Percentiles rank a stretch among this genome's conserved stretches.
Conservation (phyloP, 2,888 invertebrate species). For the Andrena praecox region DNA sequence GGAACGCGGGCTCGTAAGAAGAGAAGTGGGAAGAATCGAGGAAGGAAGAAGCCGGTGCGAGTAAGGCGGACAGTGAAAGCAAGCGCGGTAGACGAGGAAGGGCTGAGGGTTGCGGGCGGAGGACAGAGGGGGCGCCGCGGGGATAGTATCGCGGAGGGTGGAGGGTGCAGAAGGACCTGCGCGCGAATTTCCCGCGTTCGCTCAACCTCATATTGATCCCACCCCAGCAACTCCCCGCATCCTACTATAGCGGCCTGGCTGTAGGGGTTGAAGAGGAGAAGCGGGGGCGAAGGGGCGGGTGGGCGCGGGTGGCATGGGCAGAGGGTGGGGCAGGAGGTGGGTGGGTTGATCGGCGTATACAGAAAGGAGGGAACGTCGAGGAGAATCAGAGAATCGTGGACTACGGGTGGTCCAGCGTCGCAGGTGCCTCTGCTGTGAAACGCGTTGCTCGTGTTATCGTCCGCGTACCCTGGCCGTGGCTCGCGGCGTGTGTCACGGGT, state of each 20-base stretch:
- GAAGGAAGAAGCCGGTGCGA: constrained; percentile 10
- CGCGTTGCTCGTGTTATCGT: not conserved
- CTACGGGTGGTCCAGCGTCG: constrained; percentile 68
- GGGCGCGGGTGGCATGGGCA: not conserved
- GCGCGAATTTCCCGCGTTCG: constrained; percentile 85
- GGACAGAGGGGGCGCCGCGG: constrained; percentile 13
- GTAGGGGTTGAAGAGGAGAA: constrained; percentile 32
- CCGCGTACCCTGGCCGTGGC: not conserved
- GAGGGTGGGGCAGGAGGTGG: constrained; percentile 43
- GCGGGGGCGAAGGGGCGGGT: constrained; percentile 33
- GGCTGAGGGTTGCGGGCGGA: constrained; percentile 51
- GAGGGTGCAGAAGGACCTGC: constrained; percentile 81
- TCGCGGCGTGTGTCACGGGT: not conserved
- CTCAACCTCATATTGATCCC: constrained; percentile 85
- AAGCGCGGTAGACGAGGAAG: constrained; percentile 37
- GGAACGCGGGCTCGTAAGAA: not conserved
- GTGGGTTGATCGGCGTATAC: constrained; percentile 71
- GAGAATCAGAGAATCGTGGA: constrained; percentile 65
- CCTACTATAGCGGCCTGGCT: constrained; percentile 47
- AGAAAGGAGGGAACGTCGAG: constrained; percentile 54
- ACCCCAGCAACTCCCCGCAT: constrained; percentile 76
- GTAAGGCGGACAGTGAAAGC: constrained; percentile 2
- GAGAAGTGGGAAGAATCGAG: constrained; percentile 33
- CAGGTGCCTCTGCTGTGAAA: constrained; percentile 41
- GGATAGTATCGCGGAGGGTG: constrained; percentile 46